Evolutionary conservation across 92 coral and sea anemone species (phyloP), one percentile per base, ranked within the genome.

Genomic region (Isaurus tuberculatus): DNA sequence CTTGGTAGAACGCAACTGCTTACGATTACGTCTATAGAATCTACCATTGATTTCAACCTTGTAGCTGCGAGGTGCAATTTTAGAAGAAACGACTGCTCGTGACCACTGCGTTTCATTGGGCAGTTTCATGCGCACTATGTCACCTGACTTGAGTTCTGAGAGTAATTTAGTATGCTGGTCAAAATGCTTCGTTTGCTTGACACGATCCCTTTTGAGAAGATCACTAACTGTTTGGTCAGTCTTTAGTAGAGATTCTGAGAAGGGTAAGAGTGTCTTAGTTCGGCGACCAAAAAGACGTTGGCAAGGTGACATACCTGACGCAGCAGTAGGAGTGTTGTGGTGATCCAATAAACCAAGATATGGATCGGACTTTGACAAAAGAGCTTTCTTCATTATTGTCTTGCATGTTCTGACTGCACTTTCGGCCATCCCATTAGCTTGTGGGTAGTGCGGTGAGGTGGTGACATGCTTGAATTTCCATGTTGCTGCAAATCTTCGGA

Each of bases 121-220:
- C 40, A 13, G 72, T 13, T 32, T 30, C 42, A 29, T 65, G 36
- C 70, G 70, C 36, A 65, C 22, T 27, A 10, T 46, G 68, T 48
- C 37, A 74, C 34, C 83, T 48, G 83, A 32, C 51, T 40, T 79
- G 4, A 63, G 57, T 60, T 79, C 83, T 79, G 53, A 34, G 16
- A 79, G 55, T 32, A 31, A 53, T 58, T 79, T 79, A 29, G 83
- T 9, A 19, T 60, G 71, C 72, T 60, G 49, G 83, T 79, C 72
- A 4, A 79, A 79, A 23, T 79, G 25, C 58, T 79, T 79, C 69
- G 83, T 72, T 60, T 79, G 72, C 72, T 79, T 79, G 69, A 77
- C 83, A 77, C 67, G 70, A 77, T 77, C 83, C 83, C 34, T 53
- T 64, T 64, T 64, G 70, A 64, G 70, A 64, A 64, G 36, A 64